Percentiles rank a stretch among this genome's conserved stretches.
phyloP scores from a whole-genome alignment of 1,140 invertebrate species.

The Chelonus insularis region DNA sequence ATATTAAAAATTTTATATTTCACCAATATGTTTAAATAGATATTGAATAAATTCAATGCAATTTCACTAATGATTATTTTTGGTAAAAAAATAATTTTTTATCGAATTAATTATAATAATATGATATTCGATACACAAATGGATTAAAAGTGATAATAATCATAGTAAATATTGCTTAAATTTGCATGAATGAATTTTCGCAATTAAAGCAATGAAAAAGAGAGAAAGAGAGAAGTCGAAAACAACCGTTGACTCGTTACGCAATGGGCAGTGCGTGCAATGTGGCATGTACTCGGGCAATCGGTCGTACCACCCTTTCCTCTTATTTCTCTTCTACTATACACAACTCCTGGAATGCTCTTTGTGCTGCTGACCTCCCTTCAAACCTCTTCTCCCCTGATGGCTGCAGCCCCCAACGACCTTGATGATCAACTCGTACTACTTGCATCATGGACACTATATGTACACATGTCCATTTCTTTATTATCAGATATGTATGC shows the following conservation, averaged over 20 bases:
- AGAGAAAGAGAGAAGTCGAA: constrained; percentile 31
- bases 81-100: too few relatives aligned
- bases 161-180: background rate
- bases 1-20: too few relatives aligned
- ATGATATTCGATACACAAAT: too few relatives aligned
- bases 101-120: too few relatives aligned
- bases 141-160: constrained; percentile 25
- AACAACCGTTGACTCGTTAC: constrained; percentile 51
- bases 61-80: too few relatives aligned
- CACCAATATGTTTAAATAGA: too few relatives aligned
- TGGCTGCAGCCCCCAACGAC: constrained; percentile 17
- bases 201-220: background rate
- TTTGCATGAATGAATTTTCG: background rate
- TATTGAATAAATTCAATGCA: too few relatives aligned
- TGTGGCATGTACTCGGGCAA: constrained; percentile 17
- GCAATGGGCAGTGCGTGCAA: constrained; percentile 37
- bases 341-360: constrained; percentile 54
- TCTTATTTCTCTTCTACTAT: background rate
- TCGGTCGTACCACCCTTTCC: constrained; percentile 6
- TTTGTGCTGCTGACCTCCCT: constrained; percentile 45
- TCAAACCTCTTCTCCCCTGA: background rate
- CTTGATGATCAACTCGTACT: constrained; percentile 22
- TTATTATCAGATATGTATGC: background rate
- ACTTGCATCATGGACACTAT: constrained; percentile 17
- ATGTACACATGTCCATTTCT: constrained; percentile 11